A percentile compares a stretch with the other conserved stretches of the same genome.
Conservation (phyloP, 2,888 invertebrate genomes). For the Crossocerus cetratus region DNA sequence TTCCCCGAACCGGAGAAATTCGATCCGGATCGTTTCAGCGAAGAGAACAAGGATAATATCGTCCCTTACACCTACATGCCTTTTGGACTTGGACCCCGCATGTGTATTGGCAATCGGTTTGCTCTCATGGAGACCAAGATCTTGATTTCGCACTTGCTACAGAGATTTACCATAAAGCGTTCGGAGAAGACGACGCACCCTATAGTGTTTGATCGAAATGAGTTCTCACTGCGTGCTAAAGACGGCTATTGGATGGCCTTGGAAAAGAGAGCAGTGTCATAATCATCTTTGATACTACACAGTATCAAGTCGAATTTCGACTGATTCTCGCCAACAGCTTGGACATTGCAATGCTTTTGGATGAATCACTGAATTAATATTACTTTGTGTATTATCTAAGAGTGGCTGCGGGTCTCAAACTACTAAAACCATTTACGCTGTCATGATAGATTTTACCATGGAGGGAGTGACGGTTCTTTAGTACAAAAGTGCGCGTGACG, state of each 20-base stretch:
- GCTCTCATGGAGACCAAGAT: constrained; percentile 65
- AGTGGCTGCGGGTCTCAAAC: too few relatives aligned
- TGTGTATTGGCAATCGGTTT: constrained; percentile 66
- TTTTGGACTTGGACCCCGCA: constrained; percentile 65
- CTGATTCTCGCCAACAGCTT: too few relatives aligned
- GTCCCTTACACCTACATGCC: constrained; percentile 57
- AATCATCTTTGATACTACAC: too few relatives aligned
- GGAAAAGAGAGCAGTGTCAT: constrained; percentile 35
- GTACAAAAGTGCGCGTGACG: too few relatives aligned
- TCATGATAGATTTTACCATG: too few relatives aligned
- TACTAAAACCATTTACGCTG: too few relatives aligned
- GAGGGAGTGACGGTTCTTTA: too few relatives aligned
- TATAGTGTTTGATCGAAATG: constrained; percentile 48
- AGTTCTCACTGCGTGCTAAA: constrained; percentile 22
- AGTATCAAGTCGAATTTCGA: too few relatives aligned
- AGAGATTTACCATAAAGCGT: constrained; percentile 55
- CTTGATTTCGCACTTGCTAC: constrained; percentile 49
- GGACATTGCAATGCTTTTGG: too few relatives aligned
- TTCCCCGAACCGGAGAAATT: constrained; percentile 62
- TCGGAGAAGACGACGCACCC: constrained; percentile 75
- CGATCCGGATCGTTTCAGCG: constrained; percentile 61
- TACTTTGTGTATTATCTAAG: too few relatives aligned
- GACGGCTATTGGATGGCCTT: constrained; percentile 49
- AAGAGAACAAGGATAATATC: constrained; percentile 53
- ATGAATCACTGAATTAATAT: too few relatives aligned